Percentiles rank a stretch among this genome's conserved stretches.
phyloP scores from a whole-genome alignment of 2,797 vertebrate species.

The Manis javanica region DNA sequence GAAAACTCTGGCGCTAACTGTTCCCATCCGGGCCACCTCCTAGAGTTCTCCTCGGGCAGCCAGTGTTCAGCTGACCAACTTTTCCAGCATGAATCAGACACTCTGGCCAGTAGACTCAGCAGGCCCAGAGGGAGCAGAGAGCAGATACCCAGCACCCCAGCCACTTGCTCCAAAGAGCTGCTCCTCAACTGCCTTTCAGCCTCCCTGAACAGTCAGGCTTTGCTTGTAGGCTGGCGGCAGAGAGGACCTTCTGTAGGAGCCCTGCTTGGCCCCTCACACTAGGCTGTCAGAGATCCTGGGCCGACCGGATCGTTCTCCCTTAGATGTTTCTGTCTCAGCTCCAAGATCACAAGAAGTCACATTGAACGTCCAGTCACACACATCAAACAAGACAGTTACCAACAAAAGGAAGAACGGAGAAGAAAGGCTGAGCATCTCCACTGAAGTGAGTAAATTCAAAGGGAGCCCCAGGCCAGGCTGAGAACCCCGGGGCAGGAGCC shows the following conservation, averaged over 20 bases:
- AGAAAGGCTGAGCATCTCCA: not conserved
- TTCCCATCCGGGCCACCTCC: not conserved
- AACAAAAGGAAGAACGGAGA: not conserved
- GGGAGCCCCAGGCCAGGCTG: not conserved
- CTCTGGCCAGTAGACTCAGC: not conserved
- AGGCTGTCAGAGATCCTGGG: not conserved
- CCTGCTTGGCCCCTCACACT: not conserved
- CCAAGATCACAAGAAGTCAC: not conserved
- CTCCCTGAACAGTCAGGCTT: not conserved
- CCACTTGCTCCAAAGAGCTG: not conserved
- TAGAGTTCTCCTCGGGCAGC: not conserved
- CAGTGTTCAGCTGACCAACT: not conserved
- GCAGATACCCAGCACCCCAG: not conserved
- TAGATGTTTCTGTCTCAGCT: not conserved
- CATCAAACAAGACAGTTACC: not conserved
- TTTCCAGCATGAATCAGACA: not conserved
- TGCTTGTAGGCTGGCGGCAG: not conserved
- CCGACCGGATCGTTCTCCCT: not conserved
- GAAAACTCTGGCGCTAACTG: not conserved
- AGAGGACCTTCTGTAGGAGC: not conserved
- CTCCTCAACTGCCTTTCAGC: not conserved
- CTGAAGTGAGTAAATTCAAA: not conserved
- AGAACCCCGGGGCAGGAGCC: not conserved
- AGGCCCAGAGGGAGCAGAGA: not conserved
- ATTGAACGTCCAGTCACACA: not conserved